These are phyloP conservation scores for Philopotamus ludificatus DNA, from an alignment of 1,140 invertebrate genomes.

Conservation along the genomic window DNA sequence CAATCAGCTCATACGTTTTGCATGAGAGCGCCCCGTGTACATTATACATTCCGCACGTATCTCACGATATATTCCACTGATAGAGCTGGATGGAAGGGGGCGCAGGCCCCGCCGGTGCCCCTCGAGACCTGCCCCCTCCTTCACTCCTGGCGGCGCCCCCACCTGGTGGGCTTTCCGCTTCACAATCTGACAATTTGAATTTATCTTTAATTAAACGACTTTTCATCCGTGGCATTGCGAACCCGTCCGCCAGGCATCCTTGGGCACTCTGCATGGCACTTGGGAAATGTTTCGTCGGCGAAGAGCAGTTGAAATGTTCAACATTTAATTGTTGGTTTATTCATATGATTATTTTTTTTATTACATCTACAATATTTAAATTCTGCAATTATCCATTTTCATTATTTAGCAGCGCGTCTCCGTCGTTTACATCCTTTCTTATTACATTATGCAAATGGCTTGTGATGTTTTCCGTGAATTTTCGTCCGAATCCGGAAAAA, in stretches of 20 bases:
- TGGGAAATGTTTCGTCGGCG: too few species aligned
- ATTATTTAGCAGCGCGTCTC: too few species aligned
- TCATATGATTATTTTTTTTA: too few species aligned
- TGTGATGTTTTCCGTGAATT: too few species aligned
- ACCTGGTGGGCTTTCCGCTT: slow-evolving; percentile 6
- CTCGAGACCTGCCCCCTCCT: background rate
- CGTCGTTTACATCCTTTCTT: too few species aligned
- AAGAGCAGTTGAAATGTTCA: too few species aligned
- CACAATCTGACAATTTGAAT: slow-evolving; percentile 31
- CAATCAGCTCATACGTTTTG: slow-evolving; percentile 25
- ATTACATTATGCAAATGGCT: too few species aligned
- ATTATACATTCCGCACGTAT: slow-evolving; percentile 31
- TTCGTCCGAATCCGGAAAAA: slow-evolving; percentile 1
- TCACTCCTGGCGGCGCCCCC: background rate
- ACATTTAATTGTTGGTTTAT: too few species aligned
- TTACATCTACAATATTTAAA: too few species aligned
- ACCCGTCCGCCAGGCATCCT: too few species aligned
- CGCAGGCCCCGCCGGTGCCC: background rate
- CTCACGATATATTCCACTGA: slow-evolving; percentile 15
- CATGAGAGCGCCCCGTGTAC: slow-evolving; percentile 9
- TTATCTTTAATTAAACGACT: slow-evolving; percentile 27
- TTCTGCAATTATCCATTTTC: too few species aligned
- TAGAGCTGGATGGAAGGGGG: background rate
- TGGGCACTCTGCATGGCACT: too few species aligned
- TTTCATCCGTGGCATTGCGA: slow-evolving; percentile 1